phyloP scores from a whole-genome alignment of 2,797 vertebrate species.

The Rhinatrema bivittatum region DNA sequence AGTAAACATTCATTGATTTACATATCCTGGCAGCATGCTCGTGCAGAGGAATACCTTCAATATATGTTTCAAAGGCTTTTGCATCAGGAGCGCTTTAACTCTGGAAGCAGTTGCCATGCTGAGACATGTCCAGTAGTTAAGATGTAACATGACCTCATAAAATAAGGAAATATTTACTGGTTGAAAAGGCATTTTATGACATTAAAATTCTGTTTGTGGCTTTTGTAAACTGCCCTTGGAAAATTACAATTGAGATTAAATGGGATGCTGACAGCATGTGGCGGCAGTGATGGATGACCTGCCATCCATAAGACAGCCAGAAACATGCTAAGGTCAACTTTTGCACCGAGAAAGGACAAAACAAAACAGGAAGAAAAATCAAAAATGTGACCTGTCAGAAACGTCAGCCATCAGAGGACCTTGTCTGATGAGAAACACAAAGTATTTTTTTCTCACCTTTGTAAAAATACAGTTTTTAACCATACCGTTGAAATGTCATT shows the following conservation, averaged over 20 bases:
- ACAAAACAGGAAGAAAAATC: constrained; percentile 11
- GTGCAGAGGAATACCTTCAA: too few relatives aligned
- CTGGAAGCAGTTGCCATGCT: constrained; percentile 9
- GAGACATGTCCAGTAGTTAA: not conserved
- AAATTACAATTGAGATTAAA: constrained; percentile 64
- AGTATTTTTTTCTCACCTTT: not conserved
- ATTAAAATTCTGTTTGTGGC: constrained; percentile 60
- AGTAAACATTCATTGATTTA: too few relatives aligned
- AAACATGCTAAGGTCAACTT: constrained; percentile 41
- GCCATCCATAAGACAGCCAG: constrained; percentile 45
- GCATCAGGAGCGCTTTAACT: too few relatives aligned
- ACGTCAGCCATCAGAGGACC: not conserved
- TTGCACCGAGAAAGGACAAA: constrained; percentile 26
- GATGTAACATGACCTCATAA: not conserved
- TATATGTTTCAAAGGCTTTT: too few relatives aligned
- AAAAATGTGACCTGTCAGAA: constrained; percentile 1
- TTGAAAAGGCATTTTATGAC: constrained; percentile 17
- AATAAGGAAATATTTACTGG: constrained; percentile 22
- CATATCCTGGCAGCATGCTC: too few relatives aligned
- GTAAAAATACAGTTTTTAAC: constrained; percentile 1
- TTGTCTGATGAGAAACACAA: not conserved
- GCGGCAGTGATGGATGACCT: constrained; percentile 57
- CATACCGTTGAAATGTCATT: constrained; percentile 3
- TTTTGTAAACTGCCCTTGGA: constrained; percentile 49
- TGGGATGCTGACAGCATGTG: constrained; percentile 31